Evolutionary conservation across 2,888 invertebrate genomes (phyloP), one percentile per base, ranked within the genome.

Genomic region (Macrophya annulata): DNA sequence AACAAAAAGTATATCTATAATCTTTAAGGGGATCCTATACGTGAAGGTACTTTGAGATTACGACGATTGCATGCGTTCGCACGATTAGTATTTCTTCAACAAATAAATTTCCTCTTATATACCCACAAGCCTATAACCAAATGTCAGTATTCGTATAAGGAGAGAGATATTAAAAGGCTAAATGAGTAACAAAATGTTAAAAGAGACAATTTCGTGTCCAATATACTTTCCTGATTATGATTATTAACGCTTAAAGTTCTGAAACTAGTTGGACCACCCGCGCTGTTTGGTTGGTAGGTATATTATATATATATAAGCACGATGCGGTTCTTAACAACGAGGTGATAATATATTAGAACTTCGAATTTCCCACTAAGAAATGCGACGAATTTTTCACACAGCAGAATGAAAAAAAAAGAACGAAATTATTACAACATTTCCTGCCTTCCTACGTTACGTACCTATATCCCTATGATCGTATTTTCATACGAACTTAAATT

Each of bases 201-300:
- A 59, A 81, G 81, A 59, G 59, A 81, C 62, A 59, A 81, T 81
- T 43, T 81, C 81, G 81, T 81, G 81, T 81, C 81, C 21, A 21
- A 81, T 31, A 25, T 31, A 25, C 48, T 62, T 43, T 43, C 9
- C 1, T 25, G 81, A 10, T 81, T 59, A 81, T 81, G 81, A 81
- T 81, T 45, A 62, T 81, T 81, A 81, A 81, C 81, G 81, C 62
- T 81, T 43, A 21, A 43, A 62, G 81, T 81, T 25, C 31, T 43
- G 43, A 81, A 81, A 62, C 25, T 81, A 81, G 59, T 62, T 21
- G 81, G 81, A 81, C 81, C 81, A 81, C 81, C 81, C 81, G 81
- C 81, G 37, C 37, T 17, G 77, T 40, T 37, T 9, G 10, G 48
- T 25, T 4, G 55, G 17, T 17, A n/a, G n/a, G n/a, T n/a, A n/a